phyloP scores from a whole-genome alignment of 2,113 vertebrate genomes.

The Picathartes gymnocephalus region DNA sequence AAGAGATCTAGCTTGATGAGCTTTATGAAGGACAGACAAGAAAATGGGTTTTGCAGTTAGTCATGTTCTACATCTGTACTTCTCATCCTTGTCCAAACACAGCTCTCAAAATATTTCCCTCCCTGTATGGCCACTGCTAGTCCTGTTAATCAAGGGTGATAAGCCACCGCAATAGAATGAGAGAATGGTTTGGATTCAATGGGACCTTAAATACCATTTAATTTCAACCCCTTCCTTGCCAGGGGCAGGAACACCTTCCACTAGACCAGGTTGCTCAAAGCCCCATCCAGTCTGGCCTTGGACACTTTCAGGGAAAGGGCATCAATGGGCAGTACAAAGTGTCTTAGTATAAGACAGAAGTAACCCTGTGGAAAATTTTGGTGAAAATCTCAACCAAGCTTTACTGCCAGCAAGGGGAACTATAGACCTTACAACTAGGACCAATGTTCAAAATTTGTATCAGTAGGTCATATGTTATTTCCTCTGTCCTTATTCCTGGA shows the following conservation, averaged over 20 bases:
- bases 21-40: not conserved
- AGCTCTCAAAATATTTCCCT: not conserved
- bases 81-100: not conserved
- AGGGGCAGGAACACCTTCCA: not conserved
- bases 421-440: not conserved
- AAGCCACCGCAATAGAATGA: not conserved
- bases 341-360: not conserved
- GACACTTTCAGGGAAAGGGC: not conserved
- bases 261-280: not conserved
- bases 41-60: not conserved
- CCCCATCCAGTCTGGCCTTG: not conserved
- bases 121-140: not conserved
- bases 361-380: not conserved
- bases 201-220: not conserved
- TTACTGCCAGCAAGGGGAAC: not conserved
- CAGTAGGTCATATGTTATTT: accelerated
- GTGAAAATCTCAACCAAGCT: not conserved
- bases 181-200: not conserved
- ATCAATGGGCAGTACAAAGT: not conserved
- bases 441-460: not conserved
- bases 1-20: not conserved
- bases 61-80: accelerated
- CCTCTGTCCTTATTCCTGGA: not conserved
- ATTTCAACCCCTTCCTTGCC: not conserved
- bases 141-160: not conserved